Conservation (phyloP, 2,113 vertebrate genomes). For the Malurus alboscapulatus region DNA sequence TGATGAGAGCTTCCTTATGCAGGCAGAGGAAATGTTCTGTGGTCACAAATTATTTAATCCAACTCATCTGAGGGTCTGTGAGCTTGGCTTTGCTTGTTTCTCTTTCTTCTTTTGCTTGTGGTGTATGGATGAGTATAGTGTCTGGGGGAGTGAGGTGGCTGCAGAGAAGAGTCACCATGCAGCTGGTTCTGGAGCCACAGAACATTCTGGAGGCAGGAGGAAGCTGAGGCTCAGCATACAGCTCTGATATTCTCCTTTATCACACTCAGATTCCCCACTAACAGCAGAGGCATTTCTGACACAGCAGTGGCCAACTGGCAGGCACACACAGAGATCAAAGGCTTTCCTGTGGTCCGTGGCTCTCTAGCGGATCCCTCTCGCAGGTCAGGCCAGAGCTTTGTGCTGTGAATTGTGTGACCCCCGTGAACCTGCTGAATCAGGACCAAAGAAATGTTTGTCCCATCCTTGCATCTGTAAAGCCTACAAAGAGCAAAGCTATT, state of each 20-base stretch:
- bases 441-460: constrained; percentile 28
- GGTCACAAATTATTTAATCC: not conserved
- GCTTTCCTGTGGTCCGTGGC: not conserved
- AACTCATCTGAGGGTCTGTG: not conserved
- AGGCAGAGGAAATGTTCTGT: not conserved
- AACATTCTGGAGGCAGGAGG: not conserved
- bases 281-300: constrained; percentile 28
- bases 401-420: constrained; percentile 52
- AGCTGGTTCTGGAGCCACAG: not conserved
- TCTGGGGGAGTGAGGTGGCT: not conserved
- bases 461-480: constrained; percentile 18
- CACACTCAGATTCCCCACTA: not conserved
- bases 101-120: not conserved
- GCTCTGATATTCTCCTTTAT: not conserved
- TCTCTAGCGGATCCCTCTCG: not conserved
- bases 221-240: not conserved
- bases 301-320: constrained; percentile 33
- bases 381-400: constrained; percentile 1
- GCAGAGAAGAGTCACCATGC: not conserved
- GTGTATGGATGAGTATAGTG: not conserved
- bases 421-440: not conserved
- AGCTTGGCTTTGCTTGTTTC: not conserved
- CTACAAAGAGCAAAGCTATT: constrained; percentile 41
- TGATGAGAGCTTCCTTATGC: not conserved
- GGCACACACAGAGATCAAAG: constrained; percentile 32